Base-by-base conservation (phyloP, 2,113 vertebrate species). In the Cinclus cinclus region DNA sequence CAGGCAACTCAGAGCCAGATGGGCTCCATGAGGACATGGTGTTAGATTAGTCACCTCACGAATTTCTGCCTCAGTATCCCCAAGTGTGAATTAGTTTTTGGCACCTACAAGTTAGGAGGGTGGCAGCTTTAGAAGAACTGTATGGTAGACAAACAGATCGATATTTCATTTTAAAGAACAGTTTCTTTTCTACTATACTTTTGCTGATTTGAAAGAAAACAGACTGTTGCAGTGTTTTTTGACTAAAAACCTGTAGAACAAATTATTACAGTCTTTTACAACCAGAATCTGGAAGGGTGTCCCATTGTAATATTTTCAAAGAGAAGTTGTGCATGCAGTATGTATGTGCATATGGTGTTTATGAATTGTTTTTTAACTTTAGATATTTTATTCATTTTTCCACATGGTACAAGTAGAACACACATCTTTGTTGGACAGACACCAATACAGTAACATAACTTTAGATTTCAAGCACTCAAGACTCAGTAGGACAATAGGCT, bases 311-410 rank as follows among this genome's bases (percentile, higher is more conserved):
- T 96, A 96, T 97, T 97, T 96, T 97, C 95, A 92, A 92, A 89
- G 94, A 96, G 96, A 97, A 97, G 94, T 97, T 97, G 93, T 95
- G 93, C 96, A 88, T 85, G 96, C 95, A 97, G 96, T 96, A 97
- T 97, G 93, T 95, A 96, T 97, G 93, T 97, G 95, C 97, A 97
- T 97, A 97, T 97, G 97, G 97, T 97, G 97, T 97, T 97, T 97
- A 97, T 97, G 97, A 95, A 97, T 97, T 97, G 97, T 97, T 97
- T 97, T 97, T 97, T 97, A 96, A 97, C 95, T 97, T 97, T 93
- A 96, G 96, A 97, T 97, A 97, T 97, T 97, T 97, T 97, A 97
- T 97, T 97, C 96, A 97, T 97, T 97, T 97, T 97, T 97, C 96
- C 97, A 97, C 97, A 97, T 97, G 97, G 95, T 97, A 96, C 95